Conservation (phyloP, 2,797 vertebrate genomes). For the Pseudocheirus occidentalis region DNA sequence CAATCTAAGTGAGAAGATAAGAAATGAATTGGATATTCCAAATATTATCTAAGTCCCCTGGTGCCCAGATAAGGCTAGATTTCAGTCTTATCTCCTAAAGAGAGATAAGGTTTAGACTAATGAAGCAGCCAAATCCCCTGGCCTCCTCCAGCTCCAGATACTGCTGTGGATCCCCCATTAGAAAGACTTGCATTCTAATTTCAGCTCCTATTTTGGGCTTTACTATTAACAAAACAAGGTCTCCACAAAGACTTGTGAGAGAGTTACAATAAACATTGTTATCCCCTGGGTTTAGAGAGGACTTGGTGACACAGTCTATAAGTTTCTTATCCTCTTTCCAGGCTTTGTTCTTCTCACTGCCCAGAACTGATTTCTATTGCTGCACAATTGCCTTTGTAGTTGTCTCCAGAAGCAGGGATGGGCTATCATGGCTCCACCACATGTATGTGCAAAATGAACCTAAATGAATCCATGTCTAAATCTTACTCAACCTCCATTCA, state of each 20-base stretch:
- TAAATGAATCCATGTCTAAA: not conserved
- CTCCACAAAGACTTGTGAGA: not conserved
- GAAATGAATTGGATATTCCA: not conserved
- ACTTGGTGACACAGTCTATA: not conserved
- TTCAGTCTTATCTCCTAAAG: not conserved
- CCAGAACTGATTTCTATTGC: not conserved
- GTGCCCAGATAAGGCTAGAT: not conserved
- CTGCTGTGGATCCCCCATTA: not conserved
- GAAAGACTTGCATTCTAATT: not conserved
- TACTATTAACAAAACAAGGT: not conserved
- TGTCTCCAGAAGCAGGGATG: not conserved
- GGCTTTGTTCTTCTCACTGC: not conserved
- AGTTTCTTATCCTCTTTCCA: not conserved
- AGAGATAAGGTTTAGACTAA: not conserved
- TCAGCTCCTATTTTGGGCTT: not conserved
- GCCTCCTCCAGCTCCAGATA: not conserved
- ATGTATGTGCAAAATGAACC: not conserved
- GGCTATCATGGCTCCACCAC: not conserved
- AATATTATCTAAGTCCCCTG: not conserved
- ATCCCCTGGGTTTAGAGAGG: not conserved
- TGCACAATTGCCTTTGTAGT: not conserved
- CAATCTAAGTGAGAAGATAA: not conserved
- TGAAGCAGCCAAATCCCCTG: not conserved
- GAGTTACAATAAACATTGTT: not conserved
- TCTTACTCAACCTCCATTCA: not conserved